Percentiles rank a stretch among this genome's conserved stretches.
These are phyloP conservation scores for Drosophila burlai DNA, from an alignment of 1,140 invertebrate species.

Conservation along the genomic window DNA sequence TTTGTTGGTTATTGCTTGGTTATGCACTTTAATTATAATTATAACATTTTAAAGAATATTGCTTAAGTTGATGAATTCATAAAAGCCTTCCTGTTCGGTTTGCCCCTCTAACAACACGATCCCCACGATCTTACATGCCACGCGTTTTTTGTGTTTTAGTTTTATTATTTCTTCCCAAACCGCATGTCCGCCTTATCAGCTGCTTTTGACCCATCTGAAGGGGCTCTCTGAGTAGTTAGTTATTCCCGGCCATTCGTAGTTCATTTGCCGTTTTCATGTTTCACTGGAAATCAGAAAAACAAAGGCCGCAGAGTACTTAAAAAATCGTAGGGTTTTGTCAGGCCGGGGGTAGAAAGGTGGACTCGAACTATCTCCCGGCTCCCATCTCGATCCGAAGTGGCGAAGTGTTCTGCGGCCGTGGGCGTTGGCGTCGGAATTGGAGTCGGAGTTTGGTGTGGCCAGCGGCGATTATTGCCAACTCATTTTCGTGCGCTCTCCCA, in stretches of 20 bases:
- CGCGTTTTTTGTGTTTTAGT: slow-evolving; percentile 9
- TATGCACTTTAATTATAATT: too few species aligned
- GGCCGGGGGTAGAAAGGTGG: slow-evolving; percentile 25
- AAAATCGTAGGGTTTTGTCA: slow-evolving; percentile 17
- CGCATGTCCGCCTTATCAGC: slow-evolving; percentile 64
- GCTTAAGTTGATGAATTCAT: not conserved
- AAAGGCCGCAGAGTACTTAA: slow-evolving; percentile 42
- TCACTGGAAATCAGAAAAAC: slow-evolving; percentile 55
- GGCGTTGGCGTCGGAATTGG: slow-evolving; percentile 45
- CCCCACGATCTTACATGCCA: slow-evolving; percentile 14
- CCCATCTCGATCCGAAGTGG: slow-evolving; percentile 41
- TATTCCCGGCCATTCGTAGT: slow-evolving; percentile 41
- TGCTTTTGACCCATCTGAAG: slow-evolving; percentile 56
- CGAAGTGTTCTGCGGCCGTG: slow-evolving; percentile 44
- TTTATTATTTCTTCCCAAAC: slow-evolving; percentile 15
- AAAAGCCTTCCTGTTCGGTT: not conserved
- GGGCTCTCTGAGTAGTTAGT: slow-evolving; percentile 50
- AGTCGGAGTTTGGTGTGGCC: slow-evolving; percentile 23
- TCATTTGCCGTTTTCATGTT: slow-evolving; percentile 75
- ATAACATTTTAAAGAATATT: too few species aligned
- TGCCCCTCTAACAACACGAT: slow-evolving; percentile 1
- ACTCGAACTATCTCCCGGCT: slow-evolving; percentile 42
- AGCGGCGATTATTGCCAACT: slow-evolving; percentile 52
- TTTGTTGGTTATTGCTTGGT: not conserved
- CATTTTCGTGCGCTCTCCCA: slow-evolving; percentile 50